Percentiles rank a stretch among this genome's conserved stretches.
phyloP scores from a whole-genome alignment of 2,113 vertebrate species.

The Nasalis larvatus region DNA sequence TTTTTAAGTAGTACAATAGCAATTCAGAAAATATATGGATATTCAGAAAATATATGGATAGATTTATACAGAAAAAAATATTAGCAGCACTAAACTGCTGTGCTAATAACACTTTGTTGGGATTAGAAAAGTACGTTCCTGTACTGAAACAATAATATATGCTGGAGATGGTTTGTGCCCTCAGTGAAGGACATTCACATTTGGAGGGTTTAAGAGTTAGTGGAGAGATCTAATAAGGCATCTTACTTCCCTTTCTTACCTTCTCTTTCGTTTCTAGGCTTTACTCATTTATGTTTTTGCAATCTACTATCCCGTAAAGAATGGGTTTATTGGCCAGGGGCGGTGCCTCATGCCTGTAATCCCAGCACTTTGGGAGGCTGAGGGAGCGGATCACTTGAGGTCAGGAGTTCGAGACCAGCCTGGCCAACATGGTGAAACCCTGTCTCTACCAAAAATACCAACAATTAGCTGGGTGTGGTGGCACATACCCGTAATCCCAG shows the following conservation, averaged over 20 bases:
- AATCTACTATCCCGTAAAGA: not conserved
- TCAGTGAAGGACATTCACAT: not conserved
- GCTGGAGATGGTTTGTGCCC: not conserved
- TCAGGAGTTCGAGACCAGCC: no score
- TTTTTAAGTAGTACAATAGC: not conserved
- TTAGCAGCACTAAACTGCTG: not conserved
- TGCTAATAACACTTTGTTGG: not conserved
- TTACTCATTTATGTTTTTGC: not conserved
- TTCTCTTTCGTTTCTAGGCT: not conserved
- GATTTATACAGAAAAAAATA: not conserved
- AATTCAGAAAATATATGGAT: not conserved
- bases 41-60: not conserved
- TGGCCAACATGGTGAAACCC: no score
- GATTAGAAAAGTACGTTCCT: not conserved
- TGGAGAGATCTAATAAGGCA: not conserved
- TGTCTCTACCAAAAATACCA: no score
- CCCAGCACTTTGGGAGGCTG: no score
- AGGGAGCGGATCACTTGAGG: no score
- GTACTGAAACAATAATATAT: not conserved
- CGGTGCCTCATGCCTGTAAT: no score
- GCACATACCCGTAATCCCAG: no score
- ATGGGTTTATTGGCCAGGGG: no score
- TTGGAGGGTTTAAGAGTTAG: not conserved
- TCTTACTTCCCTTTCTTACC: not conserved
- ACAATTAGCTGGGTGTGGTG: no score